A percentile compares a stretch with the other conserved stretches of the same genome.
phyloP scores from a whole-genome alignment of 2,797 vertebrate species.

The Peromyscus nudipes region DNA sequence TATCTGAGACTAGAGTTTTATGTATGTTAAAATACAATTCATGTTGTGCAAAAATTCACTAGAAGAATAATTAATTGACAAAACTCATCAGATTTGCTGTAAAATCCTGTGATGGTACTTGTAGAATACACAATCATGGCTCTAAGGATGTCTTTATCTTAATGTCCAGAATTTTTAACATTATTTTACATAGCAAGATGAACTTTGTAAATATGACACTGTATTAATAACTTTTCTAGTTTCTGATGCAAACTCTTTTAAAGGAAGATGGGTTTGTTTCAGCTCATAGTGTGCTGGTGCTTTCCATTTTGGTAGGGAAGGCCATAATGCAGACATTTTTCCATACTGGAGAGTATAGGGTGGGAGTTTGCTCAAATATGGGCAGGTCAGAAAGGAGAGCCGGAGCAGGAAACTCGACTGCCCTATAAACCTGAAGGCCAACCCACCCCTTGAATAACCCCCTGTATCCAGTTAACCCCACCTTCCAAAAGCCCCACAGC shows the following conservation, averaged over 20 bases:
- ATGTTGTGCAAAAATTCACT: conserved; percentile 16
- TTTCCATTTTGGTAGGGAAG: neutral
- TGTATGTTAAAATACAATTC: neutral
- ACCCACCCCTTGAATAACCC: neutral
- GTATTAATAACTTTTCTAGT: neutral
- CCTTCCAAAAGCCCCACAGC: neutral
- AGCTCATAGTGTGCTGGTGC: neutral
- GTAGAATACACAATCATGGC: conserved; percentile 14
- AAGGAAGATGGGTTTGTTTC: neutral
- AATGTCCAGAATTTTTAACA: neutral
- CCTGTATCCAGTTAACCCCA: neutral
- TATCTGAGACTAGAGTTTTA: neutral
- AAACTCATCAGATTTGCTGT: conserved; percentile 12
- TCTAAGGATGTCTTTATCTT: neutral
- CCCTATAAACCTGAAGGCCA: neutral
- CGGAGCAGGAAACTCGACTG: neutral
- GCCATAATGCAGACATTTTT: neutral
- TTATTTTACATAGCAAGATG: conserved; percentile 5
- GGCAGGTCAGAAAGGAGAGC: neutral
- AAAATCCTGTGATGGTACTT: conserved; percentile 23
- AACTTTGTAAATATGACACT: conserved; percentile 11
- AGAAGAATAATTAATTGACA: conserved; percentile 11
- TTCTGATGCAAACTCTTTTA: neutral
- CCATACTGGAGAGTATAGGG: neutral
- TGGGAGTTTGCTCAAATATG: neutral